Conservation (phyloP, 1,140 invertebrate species). For the Coptotermes formosanus region DNA sequence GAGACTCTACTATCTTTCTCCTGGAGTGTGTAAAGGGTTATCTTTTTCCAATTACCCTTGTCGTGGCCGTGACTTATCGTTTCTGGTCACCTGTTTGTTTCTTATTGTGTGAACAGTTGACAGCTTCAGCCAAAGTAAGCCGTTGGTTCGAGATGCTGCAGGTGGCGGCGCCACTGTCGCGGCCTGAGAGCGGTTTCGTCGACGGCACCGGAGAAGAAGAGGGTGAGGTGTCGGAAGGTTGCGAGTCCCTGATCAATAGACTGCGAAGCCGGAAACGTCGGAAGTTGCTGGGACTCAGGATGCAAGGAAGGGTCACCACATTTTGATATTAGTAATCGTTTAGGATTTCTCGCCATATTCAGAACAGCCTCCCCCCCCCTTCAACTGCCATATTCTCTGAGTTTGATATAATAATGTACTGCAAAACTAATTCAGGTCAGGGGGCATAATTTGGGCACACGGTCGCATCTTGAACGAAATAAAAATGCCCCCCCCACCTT, state of each 20-base stretch:
- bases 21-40: too few species aligned
- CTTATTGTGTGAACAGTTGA: constrained; percentile 50
- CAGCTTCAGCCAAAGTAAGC: constrained; percentile 68
- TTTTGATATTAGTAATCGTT: constrained; percentile 47
- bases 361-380: too few species aligned
- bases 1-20: too few species aligned
- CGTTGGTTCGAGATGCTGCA: constrained; percentile 69
- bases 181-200: constrained; percentile 61
- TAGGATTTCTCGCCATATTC: too few species aligned
- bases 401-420: too few species aligned
- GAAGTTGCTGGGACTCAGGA: constrained; percentile 59
- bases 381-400: too few species aligned
- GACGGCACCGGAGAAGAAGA: background rate
- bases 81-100: background rate
- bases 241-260: constrained; percentile 58
- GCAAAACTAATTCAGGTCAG: too few species aligned
- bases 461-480: too few species aligned
- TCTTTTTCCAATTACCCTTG: too few species aligned
- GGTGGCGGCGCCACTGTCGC: constrained; percentile 51
- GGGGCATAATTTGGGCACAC: too few species aligned
- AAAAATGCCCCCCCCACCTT: too few species aligned
- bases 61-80: background rate
- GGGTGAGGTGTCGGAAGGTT: constrained; percentile 46
- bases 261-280: constrained; percentile 65
- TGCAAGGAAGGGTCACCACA: constrained; percentile 60